Conservation (phyloP, 2,113 vertebrate genomes). For the Sapajus apella region DNA sequence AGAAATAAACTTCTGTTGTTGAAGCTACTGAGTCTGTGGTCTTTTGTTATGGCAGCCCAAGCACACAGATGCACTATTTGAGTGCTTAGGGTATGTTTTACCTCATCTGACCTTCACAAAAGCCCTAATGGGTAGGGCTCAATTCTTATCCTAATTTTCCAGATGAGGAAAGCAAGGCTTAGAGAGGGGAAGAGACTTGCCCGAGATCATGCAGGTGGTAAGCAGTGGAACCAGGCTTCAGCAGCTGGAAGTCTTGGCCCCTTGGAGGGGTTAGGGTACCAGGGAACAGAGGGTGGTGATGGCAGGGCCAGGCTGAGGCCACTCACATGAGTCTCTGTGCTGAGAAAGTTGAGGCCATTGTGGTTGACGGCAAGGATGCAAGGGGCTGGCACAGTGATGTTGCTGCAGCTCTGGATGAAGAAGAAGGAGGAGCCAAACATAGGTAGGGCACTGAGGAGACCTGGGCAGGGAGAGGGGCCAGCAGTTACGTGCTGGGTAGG, state of each 20-base stretch:
- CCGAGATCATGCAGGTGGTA: neutral
- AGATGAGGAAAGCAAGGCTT: neutral
- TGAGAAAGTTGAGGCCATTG: conserved; percentile 95
- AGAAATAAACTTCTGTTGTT: neutral
- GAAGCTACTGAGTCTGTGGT: neutral
- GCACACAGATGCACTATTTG: neutral
- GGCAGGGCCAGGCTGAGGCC: neutral
- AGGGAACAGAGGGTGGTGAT: too few relatives aligned
- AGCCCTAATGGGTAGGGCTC: neutral
- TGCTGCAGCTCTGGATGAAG: conserved; percentile 96
- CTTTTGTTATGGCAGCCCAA: neutral
- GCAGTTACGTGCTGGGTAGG: rapidly evolving
- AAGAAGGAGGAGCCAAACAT: conserved; percentile 99
- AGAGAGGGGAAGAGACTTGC: too few relatives aligned
- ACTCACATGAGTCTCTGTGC: conserved; percentile 95
- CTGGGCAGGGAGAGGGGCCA: conserved; percentile 73
- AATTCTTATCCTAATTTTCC: neutral
- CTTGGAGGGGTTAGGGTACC: neutral
- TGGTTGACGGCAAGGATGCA: conserved; percentile 96
- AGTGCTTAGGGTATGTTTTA: too few relatives aligned
- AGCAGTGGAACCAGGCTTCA: neutral
- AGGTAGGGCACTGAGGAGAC: conserved; percentile 94
- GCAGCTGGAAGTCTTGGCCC: neutral
- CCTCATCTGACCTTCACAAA: neutral
- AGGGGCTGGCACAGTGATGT: conserved; percentile 87